phyloP scores from a whole-genome alignment of 2,113 vertebrate genomes.

The Condylura cristata region DNA sequence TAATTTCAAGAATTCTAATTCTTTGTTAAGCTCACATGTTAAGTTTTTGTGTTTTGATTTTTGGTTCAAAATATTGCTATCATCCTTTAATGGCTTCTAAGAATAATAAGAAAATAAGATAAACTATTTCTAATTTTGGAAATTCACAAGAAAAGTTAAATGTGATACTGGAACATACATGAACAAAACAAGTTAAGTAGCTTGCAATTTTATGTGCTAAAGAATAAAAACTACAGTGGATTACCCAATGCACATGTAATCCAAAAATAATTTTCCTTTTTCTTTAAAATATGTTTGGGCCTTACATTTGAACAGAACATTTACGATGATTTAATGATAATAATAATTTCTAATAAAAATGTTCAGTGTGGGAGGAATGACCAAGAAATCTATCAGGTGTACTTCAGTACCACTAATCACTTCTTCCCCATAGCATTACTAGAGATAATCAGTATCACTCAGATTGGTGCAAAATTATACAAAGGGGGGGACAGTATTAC shows the following conservation, averaged over 20 bases:
- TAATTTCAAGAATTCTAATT: slow-evolving; percentile 12
- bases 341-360: slow-evolving; percentile 2
- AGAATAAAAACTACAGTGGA: neutral
- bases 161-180: neutral
- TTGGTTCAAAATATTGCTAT: slow-evolving; percentile 31
- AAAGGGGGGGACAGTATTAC: neutral
- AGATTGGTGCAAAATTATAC: neutral
- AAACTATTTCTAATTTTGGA: slow-evolving; percentile 20
- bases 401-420: neutral
- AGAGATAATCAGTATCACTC: neutral
- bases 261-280: slow-evolving; percentile 32
- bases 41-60: slow-evolving; percentile 48
- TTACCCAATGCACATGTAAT: neutral
- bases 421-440: neutral
- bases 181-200: slow-evolving; percentile 12
- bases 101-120: neutral
- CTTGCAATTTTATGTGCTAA: neutral
- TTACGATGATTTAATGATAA: neutral
- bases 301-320: neutral
- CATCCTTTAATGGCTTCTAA: slow-evolving; percentile 2
- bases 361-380: neutral
- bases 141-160: neutral
- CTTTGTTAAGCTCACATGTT: neutral
- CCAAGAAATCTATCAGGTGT: neutral
- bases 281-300: neutral